phyloP scores from a whole-genome alignment of 2,113 vertebrate genomes.

The Centrocercus urophasianus region DNA sequence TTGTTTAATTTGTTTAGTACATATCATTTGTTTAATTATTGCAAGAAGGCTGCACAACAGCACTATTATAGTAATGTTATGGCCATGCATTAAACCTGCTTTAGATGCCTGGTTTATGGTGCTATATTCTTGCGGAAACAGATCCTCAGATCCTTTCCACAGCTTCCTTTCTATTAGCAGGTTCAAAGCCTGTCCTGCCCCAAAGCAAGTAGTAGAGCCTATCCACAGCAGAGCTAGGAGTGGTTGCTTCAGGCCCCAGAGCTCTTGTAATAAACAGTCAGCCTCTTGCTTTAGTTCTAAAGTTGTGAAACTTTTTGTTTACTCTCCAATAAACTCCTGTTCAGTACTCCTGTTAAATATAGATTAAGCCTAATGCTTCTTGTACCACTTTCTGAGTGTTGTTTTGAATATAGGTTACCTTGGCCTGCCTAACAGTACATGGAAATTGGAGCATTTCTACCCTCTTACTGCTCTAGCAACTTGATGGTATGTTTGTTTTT shows the following conservation, averaged over 20 bases:
- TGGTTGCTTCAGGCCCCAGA: not conserved
- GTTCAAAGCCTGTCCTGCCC: not conserved
- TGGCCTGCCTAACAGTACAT: not conserved
- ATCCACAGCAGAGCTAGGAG: not conserved
- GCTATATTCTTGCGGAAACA: not conserved
- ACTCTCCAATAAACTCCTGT: not conserved
- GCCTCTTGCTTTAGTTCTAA: not conserved
- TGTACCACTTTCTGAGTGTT: not conserved
- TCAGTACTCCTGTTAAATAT: not conserved
- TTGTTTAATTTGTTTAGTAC: not conserved
- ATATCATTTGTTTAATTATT: not conserved
- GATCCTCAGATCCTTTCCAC: not conserved
- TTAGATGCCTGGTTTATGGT: not conserved
- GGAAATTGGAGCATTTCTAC: not conserved
- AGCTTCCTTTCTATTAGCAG: not conserved
- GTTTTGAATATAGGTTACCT: not conserved
- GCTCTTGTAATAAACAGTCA: not conserved
- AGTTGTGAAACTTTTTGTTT: slow-evolving; percentile 4
- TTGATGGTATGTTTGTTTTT: not conserved
- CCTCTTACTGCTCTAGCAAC: not conserved
- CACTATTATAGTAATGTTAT: not conserved
- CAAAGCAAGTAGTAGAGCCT: rapidly evolving
- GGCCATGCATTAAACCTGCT: not conserved
- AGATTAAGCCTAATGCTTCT: not conserved
- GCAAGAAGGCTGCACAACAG: not conserved